Base-by-base conservation (phyloP, 2,888 invertebrate genomes). In the Fragum sueziense region DNA sequence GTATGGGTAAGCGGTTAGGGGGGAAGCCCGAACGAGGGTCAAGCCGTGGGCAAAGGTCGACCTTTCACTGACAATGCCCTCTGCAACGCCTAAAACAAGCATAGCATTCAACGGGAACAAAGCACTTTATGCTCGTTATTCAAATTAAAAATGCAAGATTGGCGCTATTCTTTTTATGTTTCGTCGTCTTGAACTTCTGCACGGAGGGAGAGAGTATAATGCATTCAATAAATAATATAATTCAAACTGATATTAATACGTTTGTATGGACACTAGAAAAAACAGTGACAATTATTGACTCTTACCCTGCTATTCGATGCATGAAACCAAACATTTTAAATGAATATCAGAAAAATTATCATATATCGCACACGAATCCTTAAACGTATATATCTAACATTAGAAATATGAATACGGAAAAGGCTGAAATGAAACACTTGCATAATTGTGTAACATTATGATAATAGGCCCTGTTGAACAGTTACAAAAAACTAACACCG, bases 111-210 rank as follows among this genome's bases (percentile, higher is more conserved):
- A 33, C 65, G 72, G 70, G 84, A 84, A 84, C 80, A 80, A 80
- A 79, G 79, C 76, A 41, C 81, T 76, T 76, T 72, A 81, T 78
- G 78, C 65, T 84, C 84, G 81, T 84, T 84, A 84, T 84, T 79
- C 75, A 84, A 84, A 84, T 84, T 81, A 81, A 84, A 84, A 84
- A 84, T 84, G 80, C 84, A 84, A 84, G 82, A 82, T 82, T 76
- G 71, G 76, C 37, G 65, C 74, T 79, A 34, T 57, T 33, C 68
- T 70, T 75, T 84, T 84, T 81, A 81, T 78, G 79, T 81, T 80
- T 78, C 76, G 62, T 59, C 81, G 62, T 79, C 76, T 81, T 84
- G 84, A 84, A 84, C 81, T 84, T 72, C 22, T 74, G 65, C 61
- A 67, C 76, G 74, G 51, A 61, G 52, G 70, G 79, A 79, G 82